Conservation (phyloP, 2,113 vertebrate species). For the Apteryx owenii region DNA sequence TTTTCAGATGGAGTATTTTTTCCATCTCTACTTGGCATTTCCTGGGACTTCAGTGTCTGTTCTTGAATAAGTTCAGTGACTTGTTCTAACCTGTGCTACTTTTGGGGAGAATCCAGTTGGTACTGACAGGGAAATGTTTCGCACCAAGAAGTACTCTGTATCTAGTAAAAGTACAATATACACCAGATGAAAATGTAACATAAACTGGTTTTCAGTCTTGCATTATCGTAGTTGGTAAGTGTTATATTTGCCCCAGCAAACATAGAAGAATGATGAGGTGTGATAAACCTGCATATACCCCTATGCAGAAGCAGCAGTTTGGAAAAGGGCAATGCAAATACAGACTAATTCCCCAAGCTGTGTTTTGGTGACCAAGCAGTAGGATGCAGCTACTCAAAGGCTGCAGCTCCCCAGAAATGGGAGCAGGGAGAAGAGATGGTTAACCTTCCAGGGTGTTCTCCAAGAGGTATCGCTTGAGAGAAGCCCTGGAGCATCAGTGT, state of each 20-base stretch:
- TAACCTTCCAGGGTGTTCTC: fast-evolving
- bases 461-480: neutral
- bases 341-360: neutral
- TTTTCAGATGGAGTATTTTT: neutral
- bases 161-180: fast-evolving
- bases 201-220: fast-evolving
- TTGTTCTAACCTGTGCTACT: conserved; percentile 8
- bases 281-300: neutral
- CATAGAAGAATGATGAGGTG: fast-evolving
- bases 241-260: neutral
- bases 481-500: neutral
- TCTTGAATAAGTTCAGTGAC: neutral
- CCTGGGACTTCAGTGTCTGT: neutral
- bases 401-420: neutral
- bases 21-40: neutral
- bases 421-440: neutral
- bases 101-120: neutral
- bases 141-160: neutral
- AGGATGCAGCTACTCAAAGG: neutral
- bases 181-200: fast-evolving
- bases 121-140: neutral
- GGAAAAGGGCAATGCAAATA: neutral
- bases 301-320: neutral
- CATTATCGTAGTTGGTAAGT: fast-evolving
- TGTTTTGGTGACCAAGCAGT: fast-evolving